phyloP scores from a whole-genome alignment of 2,888 invertebrate species.

The Ischnus inquisitorius region DNA sequence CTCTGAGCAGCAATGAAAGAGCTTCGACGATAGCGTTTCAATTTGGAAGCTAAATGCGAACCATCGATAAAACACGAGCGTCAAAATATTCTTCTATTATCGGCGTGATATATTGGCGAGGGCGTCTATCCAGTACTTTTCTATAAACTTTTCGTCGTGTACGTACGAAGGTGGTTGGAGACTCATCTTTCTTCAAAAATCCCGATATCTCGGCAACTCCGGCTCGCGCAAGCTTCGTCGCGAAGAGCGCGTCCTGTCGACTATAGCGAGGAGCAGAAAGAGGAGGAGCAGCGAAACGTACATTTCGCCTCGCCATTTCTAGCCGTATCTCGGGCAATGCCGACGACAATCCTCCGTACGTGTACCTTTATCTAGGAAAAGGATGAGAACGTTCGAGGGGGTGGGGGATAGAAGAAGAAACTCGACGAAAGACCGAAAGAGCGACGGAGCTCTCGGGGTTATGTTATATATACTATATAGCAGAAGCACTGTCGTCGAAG shows the following conservation, averaged over 20 bases:
- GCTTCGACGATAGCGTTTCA: neutral
- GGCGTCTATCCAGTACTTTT: neutral
- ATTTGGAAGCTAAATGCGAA: neutral
- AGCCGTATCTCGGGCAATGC: slow-evolving; percentile 50
- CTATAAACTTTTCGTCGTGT: slow-evolving; percentile 29
- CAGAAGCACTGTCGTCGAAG: slow-evolving; percentile 70
- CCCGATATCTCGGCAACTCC: slow-evolving; percentile 46
- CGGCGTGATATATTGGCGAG: slow-evolving; percentile 1
- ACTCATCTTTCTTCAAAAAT: slow-evolving; percentile 56
- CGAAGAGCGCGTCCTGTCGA: slow-evolving; percentile 14
- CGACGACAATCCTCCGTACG: slow-evolving; percentile 53
- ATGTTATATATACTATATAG: slow-evolving; percentile 36
- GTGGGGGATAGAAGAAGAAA: slow-evolving; percentile 30
- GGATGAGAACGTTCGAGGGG: slow-evolving; percentile 41
- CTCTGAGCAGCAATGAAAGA: too few species aligned
- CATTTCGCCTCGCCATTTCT: slow-evolving; percentile 54
- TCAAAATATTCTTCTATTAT: slow-evolving; percentile 33
- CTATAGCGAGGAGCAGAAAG: slow-evolving; percentile 37
- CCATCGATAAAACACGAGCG: neutral
- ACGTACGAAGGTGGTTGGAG: neutral
- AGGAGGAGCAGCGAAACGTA: slow-evolving; percentile 31
- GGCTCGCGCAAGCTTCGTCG: too few species aligned
- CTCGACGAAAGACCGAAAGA: slow-evolving; percentile 29
- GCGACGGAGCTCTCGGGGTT: slow-evolving; percentile 29
- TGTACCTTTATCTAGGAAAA: slow-evolving; percentile 52